Conservation (phyloP, 2,113 vertebrate species). For the Micronisus gabar region DNA sequence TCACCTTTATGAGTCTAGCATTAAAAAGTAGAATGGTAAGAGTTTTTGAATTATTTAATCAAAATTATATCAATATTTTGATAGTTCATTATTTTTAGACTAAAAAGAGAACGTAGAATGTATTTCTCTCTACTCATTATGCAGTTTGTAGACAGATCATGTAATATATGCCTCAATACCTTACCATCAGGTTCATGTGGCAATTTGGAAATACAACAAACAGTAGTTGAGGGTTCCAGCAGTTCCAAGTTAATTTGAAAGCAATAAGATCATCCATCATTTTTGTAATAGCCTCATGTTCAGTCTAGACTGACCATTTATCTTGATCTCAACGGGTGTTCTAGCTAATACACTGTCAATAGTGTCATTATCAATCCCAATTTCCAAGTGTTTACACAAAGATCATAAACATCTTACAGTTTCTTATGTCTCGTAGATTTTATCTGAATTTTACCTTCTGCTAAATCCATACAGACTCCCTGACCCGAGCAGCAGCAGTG, state of each 20-base stretch:
- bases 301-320: neutral
- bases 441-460: neutral
- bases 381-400: neutral
- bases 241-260: neutral
- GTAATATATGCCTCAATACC: neutral
- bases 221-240: neutral
- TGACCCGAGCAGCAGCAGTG: neutral
- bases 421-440: neutral
- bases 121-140: neutral
- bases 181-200: neutral
- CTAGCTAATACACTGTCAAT: neutral
- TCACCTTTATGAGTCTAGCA: neutral
- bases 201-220: neutral
- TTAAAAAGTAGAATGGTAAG: neutral
- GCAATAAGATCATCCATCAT: neutral
- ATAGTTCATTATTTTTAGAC: neutral
- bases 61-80: neutral
- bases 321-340: neutral
- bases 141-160: neutral
- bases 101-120: neutral
- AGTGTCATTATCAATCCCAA: neutral
- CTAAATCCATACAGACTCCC: neutral
- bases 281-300: neutral
- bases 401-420: neutral
- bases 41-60: neutral